Conservation (phyloP, 1,140 invertebrate genomes). For the Drosophila bipectinata region DNA sequence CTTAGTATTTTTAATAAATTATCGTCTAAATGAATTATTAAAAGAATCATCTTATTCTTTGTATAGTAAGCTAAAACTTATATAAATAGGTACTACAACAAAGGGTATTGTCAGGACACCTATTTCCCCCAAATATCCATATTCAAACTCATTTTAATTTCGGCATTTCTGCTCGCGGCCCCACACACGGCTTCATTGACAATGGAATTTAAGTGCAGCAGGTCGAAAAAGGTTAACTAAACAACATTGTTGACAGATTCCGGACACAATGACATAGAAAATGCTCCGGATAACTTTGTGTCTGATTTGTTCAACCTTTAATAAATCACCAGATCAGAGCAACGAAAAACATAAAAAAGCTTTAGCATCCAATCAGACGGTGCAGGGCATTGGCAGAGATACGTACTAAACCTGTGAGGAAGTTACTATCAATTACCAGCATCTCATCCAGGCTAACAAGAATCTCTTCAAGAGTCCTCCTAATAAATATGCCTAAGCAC, state of each 20-base stretch:
- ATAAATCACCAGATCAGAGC: not conserved
- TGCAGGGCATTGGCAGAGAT: slow-evolving; percentile 1
- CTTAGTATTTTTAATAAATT: too few relatives aligned
- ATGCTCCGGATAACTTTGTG: slow-evolving; percentile 9
- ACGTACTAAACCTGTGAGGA: slow-evolving; percentile 7
- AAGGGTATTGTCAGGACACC: not conserved
- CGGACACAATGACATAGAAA: slow-evolving; percentile 14
- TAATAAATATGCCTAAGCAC: slow-evolving; percentile 58
- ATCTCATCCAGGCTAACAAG: slow-evolving; percentile 68
- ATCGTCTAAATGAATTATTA: too few relatives aligned
- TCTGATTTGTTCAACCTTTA: not conserved
- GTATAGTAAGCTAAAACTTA: too few relatives aligned
- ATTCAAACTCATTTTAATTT: slow-evolving; percentile 44
- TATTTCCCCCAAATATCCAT: not conserved
- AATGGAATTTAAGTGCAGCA: slow-evolving; percentile 62
- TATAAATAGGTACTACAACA: too few relatives aligned
- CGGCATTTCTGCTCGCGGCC: slow-evolving; percentile 38
- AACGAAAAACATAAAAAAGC: slow-evolving; percentile 8
- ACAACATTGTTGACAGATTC: slow-evolving; percentile 13
- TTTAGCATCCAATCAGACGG: slow-evolving; percentile 26
- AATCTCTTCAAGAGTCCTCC: slow-evolving; percentile 43
- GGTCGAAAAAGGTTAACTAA: slow-evolving; percentile 23
- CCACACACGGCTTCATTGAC: slow-evolving; percentile 75
- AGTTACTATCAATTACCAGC: slow-evolving; percentile 73
- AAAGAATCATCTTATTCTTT: too few relatives aligned